These are phyloP conservation scores for Philereme transversata DNA, from an alignment of 2,888 invertebrate species.

Conservation along the genomic window DNA sequence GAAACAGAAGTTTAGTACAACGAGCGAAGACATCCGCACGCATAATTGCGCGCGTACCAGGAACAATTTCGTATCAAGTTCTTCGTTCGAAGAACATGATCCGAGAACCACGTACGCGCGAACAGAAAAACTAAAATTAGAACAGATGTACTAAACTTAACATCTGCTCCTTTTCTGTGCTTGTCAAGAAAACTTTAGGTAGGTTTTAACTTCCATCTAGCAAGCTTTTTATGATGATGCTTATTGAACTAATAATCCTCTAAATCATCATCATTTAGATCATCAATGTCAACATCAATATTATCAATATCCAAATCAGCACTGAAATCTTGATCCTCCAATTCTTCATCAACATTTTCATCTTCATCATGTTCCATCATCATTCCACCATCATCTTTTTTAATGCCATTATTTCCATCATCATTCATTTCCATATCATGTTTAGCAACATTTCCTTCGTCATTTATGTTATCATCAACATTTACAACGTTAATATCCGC, in stretches of 20 bases:
- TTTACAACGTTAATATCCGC: background rate
- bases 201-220: background rate
- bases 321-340: background rate
- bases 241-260: conserved; percentile 51
- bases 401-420: conserved; percentile 5
- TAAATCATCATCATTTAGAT: conserved; percentile 56
- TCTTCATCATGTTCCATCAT: conserved; percentile 4
- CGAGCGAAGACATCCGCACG: too few relatives aligned
- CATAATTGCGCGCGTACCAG: too few relatives aligned
- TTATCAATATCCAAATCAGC: conserved; percentile 24
- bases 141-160: too few relatives aligned
- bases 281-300: conserved; percentile 36
- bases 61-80: too few relatives aligned
- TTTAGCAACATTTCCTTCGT: background rate
- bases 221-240: background rate
- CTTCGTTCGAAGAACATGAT: too few relatives aligned
- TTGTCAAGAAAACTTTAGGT: too few relatives aligned
- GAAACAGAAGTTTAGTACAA: too few relatives aligned
- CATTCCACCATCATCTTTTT: conserved; percentile 1
- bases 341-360: background rate
- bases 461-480: conserved; percentile 5
- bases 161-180: too few relatives aligned
- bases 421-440: background rate
- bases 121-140: too few relatives aligned
- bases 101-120: too few relatives aligned